phyloP scores from a whole-genome alignment of 2,888 invertebrate genomes.

The Drosophila mimica region DNA sequence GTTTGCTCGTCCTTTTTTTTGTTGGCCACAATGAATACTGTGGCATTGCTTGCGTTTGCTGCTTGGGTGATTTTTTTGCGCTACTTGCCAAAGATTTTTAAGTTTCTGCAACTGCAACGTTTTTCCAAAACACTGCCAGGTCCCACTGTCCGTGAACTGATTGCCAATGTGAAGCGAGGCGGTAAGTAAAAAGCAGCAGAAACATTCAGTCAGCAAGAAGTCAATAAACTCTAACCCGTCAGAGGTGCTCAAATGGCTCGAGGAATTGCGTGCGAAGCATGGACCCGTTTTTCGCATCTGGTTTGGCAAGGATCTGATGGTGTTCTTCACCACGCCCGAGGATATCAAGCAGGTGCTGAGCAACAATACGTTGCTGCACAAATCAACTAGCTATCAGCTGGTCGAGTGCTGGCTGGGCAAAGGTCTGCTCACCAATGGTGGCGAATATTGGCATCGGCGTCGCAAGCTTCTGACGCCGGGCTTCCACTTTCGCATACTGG shows the following conservation, averaged over 20 bases:
- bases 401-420: constrained; percentile 82
- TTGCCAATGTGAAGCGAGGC: constrained; percentile 80
- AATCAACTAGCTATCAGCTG: constrained; percentile 79
- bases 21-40: constrained; percentile 57
- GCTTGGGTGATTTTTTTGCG: constrained; percentile 76
- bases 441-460: constrained; percentile 88
- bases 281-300: constrained; percentile 82
- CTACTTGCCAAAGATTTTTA: constrained; percentile 70
- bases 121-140: constrained; percentile 80
- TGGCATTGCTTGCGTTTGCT: constrained; percentile 71
- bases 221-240: neutral
- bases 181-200: constrained; percentile 63
- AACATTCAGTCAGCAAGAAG: no score
- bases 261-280: constrained; percentile 72
- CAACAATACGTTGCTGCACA: constrained; percentile 76
- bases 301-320: constrained; percentile 83
- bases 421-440: constrained; percentile 82
- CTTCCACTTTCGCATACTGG: constrained; percentile 92
- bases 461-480: constrained; percentile 91
- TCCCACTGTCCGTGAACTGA: constrained; percentile 76
- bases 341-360: constrained; percentile 77
- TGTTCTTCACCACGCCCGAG: constrained; percentile 82
- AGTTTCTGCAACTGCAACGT: constrained; percentile 70
- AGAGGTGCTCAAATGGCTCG: constrained; percentile 82
- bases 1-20: neutral